These are phyloP conservation scores for Liodrosophila aerea DNA, from an alignment of 2,888 invertebrate species.

Conservation along the genomic window DNA sequence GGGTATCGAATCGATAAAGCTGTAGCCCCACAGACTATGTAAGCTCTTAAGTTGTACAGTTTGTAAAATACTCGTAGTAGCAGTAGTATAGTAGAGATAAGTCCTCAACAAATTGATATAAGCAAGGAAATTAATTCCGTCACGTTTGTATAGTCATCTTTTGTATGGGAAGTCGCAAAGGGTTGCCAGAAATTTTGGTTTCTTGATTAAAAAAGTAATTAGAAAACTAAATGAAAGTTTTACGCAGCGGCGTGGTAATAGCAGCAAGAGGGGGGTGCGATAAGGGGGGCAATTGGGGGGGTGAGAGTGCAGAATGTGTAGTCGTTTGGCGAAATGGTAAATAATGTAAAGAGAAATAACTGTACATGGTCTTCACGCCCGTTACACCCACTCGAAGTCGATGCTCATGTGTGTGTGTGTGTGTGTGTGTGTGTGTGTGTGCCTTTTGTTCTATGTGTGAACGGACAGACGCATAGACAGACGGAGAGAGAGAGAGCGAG, in stretches of 20 bases:
- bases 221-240: constrained; percentile 79
- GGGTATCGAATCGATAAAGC: no score
- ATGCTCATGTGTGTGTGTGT: constrained; percentile 28
- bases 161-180: constrained; percentile 14
- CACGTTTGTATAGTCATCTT: constrained; percentile 5
- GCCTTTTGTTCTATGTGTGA: constrained; percentile 52
- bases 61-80: no score
- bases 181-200: constrained; percentile 69
- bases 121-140: constrained; percentile 15
- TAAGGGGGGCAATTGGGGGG: not conserved
- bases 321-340: constrained; percentile 70
- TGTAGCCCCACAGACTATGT: no score
- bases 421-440: constrained; percentile 44
- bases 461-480: not conserved
- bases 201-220: constrained; percentile 77
- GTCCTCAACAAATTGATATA: constrained; percentile 21
- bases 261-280: not conserved
- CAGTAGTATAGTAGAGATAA: constrained; percentile 5
- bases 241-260: constrained; percentile 48
- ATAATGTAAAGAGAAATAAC: constrained; percentile 77
- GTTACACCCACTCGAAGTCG: constrained; percentile 13
- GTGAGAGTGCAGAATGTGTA: constrained; percentile 11
- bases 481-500: constrained; percentile 8
- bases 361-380: constrained; percentile 63
- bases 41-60: no score